Evolutionary conservation across 2,797 vertebrate species (phyloP).

Genomic region (Agapornis canus): DNA sequence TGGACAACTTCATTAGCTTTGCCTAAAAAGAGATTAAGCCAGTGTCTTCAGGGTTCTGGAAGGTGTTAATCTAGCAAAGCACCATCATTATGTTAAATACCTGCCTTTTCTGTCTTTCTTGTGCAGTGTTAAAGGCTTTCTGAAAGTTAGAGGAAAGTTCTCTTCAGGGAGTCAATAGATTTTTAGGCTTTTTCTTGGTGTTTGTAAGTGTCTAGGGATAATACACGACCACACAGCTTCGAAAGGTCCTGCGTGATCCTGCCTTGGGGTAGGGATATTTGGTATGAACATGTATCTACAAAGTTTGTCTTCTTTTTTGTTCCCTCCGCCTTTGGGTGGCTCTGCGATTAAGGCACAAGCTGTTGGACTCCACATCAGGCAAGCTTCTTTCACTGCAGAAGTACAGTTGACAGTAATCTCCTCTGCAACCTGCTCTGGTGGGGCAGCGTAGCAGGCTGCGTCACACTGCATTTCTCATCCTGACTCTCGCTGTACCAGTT

Average conservation of each 20-base stretch:
- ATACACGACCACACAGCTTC: background rate
- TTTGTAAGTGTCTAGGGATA: background rate
- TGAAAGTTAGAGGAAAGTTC: background rate
- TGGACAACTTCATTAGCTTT: background rate
- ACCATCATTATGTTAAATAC: background rate
- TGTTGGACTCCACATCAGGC: constrained; percentile 15
- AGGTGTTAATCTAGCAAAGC: background rate
- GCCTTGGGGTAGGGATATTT: background rate
- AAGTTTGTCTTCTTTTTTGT: background rate
- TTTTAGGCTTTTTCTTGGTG: background rate
- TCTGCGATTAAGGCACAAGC: constrained; percentile 44
- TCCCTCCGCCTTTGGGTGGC: background rate
- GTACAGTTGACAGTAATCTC: constrained; percentile 59
- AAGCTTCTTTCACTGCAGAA: constrained; percentile 29
- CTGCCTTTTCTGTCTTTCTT: background rate
- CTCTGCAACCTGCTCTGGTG: constrained; percentile 33
- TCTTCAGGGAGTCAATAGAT: background rate
- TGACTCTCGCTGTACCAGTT: constrained; percentile 35
- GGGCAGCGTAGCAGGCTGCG: constrained; percentile 15
- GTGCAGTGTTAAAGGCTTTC: background rate
- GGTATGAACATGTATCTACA: background rate
- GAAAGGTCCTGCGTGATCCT: background rate
- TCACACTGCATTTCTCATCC: constrained; percentile 42
- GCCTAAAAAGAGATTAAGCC: background rate
- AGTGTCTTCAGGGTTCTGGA: background rate